A percentile compares a stretch with the other conserved stretches of the same genome.
phyloP scores from a whole-genome alignment of 2,797 vertebrate genomes.

The Ceryle rudis region DNA sequence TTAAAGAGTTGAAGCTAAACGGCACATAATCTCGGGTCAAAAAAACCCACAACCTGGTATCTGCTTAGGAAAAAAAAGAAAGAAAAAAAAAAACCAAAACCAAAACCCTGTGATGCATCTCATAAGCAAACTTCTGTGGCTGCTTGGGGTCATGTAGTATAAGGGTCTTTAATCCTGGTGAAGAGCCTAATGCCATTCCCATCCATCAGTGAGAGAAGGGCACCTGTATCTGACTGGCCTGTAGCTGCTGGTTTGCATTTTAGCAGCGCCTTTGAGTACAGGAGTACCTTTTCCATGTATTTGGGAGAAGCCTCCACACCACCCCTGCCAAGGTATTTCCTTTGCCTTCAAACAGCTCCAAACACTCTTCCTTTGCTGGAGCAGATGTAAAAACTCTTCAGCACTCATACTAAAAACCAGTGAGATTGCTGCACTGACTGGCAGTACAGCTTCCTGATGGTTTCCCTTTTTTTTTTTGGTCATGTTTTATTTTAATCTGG shows the following conservation, averaged over 20 bases:
- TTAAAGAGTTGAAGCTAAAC: neutral
- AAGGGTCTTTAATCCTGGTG: neutral
- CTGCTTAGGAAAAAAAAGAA: neutral
- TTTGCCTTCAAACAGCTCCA: neutral
- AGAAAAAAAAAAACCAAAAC: too few species aligned
- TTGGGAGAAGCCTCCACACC: neutral
- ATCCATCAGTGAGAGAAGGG: rapidly evolving
- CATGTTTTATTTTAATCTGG: neutral
- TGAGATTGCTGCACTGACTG: neutral
- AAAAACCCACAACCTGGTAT: neutral
- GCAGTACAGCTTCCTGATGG: neutral
- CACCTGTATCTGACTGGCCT: neutral
- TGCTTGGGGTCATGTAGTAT: neutral
- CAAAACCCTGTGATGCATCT: neutral
- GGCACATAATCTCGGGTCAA: neutral
- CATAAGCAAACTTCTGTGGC: neutral
- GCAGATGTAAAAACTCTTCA: neutral
- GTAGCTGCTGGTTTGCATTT: neutral
- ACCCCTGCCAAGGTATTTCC: neutral
- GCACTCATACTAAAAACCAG: neutral
- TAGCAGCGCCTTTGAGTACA: neutral
- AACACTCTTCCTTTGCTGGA: neutral
- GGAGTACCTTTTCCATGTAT: neutral
- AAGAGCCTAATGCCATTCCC: neutral
- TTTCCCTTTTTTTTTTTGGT: neutral